phyloP scores from a whole-genome alignment of 2,797 vertebrate genomes.

The Pagetopsis macropterus region DNA sequence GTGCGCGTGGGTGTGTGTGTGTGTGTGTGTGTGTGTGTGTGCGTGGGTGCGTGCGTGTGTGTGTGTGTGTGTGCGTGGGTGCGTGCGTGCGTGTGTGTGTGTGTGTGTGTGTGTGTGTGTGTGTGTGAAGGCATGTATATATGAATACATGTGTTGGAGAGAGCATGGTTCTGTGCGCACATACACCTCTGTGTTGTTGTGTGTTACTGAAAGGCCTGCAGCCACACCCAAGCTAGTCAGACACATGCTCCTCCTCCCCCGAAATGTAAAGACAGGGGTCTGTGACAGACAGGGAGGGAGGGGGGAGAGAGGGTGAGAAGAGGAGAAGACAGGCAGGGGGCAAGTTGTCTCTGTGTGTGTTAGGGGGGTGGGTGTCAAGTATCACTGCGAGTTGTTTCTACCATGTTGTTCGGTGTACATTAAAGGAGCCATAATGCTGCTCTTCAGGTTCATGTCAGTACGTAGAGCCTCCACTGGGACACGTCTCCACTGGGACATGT shows the following conservation, averaged over 20 bases:
- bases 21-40: not conserved
- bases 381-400: conserved; percentile 5
- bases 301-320: conserved; percentile 12
- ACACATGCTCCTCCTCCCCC: conserved; percentile 53
- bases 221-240: conserved; percentile 52
- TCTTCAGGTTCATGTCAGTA: no score
- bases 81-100: not conserved
- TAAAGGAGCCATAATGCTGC: not conserved
- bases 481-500: no score
- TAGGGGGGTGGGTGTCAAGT: conserved; percentile 18
- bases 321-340: conserved; percentile 27
- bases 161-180: not conserved
- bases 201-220: conserved; percentile 35
- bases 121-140: fast-evolving
- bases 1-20: no score
- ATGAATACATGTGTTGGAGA: no score
- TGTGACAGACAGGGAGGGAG: conserved; percentile 50
- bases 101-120: not conserved
- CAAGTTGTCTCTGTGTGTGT: conserved; percentile 41
- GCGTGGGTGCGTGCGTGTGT: not conserved
- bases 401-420: conserved; percentile 11
- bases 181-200: not conserved
- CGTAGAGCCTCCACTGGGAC: no score
- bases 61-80: not conserved
- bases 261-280: conserved; percentile 59